Conservation (phyloP, 2,113 vertebrate species). For the Sphaerodactylus townsendi region DNA sequence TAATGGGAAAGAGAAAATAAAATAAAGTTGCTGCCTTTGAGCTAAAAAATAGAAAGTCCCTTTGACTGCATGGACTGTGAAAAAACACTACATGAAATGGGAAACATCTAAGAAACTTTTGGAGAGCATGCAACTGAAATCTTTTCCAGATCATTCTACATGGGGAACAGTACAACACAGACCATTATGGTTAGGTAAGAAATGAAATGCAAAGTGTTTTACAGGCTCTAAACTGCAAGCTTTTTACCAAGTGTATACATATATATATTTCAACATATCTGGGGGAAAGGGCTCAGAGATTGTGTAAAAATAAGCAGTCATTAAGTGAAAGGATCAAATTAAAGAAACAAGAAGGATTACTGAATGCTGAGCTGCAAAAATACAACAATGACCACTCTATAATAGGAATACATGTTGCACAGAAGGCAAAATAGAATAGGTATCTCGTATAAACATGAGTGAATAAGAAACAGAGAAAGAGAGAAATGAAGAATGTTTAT, state of each 20-base stretch:
- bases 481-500: slow-evolving; percentile 1
- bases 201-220: slow-evolving; percentile 71
- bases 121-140: slow-evolving; percentile 64
- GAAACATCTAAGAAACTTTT: slow-evolving; percentile 64
- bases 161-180: slow-evolving; percentile 64
- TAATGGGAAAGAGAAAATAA: slow-evolving; percentile 33
- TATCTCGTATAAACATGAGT: slow-evolving; percentile 60
- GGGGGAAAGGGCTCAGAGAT: slow-evolving; percentile 51
- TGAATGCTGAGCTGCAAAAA: slow-evolving; percentile 62
- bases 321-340: slow-evolving; percentile 65
- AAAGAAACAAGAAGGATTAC: slow-evolving; percentile 64
- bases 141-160: slow-evolving; percentile 68
- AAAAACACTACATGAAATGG: slow-evolving; percentile 53
- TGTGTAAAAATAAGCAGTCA: slow-evolving; percentile 70
- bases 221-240: slow-evolving; percentile 68
- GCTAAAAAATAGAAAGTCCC: slow-evolving; percentile 45
- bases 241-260: slow-evolving; percentile 48
- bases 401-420: slow-evolving; percentile 42
- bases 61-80: slow-evolving; percentile 44
- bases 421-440: slow-evolving; percentile 60
- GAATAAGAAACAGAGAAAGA: slow-evolving; percentile 51
- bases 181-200: slow-evolving; percentile 65
- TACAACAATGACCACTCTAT: slow-evolving; percentile 20
- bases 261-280: slow-evolving; percentile 58
- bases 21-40: slow-evolving; percentile 49